phyloP scores from a whole-genome alignment of 2,888 invertebrate species.

The Drosophila imparisetae region DNA sequence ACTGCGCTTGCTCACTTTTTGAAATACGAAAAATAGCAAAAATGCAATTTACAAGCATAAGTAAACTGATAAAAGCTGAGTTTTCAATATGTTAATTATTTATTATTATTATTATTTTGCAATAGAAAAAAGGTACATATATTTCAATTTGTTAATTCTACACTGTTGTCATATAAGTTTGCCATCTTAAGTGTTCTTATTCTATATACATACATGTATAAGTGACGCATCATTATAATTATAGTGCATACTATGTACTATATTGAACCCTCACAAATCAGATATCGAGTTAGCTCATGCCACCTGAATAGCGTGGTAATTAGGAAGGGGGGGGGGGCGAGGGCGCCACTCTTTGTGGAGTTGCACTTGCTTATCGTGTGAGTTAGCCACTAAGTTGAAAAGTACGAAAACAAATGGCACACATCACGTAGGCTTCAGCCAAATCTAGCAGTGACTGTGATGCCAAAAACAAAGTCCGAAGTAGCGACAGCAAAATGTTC shows the following conservation, averaged over 20 bases:
- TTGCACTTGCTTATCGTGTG: constrained; percentile 3
- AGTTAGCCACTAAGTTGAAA: not conserved
- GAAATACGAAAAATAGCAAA: not conserved
- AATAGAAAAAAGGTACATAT: not conserved
- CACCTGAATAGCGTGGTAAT: not conserved
- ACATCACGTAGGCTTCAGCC: constrained; percentile 3
- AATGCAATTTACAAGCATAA: not conserved
- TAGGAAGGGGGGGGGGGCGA: not conserved
- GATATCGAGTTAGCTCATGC: not conserved
- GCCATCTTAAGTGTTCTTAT: not conserved
- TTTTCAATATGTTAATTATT: not conserved
- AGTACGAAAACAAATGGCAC: not conserved
- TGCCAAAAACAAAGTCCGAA: not conserved
- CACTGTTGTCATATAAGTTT: not conserved
- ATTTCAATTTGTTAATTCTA: not conserved
- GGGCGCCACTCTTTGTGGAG: not conserved
- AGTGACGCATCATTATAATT: not conserved
- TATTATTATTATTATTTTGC: too few species aligned
- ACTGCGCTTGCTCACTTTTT: not conserved
- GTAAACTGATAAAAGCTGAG: not conserved
- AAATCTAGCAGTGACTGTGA: not conserved
- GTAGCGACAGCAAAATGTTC: not conserved
- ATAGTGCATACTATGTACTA: not conserved
- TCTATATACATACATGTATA: too few species aligned
- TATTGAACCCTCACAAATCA: not conserved